A percentile compares a stretch with the other conserved stretches of the same genome.
These are phyloP conservation scores for Casuarius casuarius DNA, from an alignment of 2,113 vertebrate genomes.

Conservation along the genomic window DNA sequence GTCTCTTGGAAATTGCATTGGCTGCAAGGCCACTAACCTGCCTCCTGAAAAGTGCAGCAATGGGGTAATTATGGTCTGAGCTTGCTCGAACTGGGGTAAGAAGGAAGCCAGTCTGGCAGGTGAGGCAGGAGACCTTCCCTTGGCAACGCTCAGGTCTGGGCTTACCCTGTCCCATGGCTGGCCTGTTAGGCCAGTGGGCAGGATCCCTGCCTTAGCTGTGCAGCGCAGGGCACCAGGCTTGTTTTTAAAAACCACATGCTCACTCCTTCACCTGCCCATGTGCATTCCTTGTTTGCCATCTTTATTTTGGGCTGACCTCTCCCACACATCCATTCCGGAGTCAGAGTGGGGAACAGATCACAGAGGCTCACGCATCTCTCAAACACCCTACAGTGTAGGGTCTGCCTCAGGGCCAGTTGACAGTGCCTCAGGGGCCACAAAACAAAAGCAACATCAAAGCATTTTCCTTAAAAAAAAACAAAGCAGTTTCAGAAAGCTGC, in stretches of 20 bases:
- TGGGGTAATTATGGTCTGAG: background rate
- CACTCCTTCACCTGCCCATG: background rate
- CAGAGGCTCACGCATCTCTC: background rate
- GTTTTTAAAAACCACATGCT: background rate
- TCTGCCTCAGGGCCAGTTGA: too few relatives aligned
- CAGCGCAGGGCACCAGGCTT: background rate
- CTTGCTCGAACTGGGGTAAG: accelerated
- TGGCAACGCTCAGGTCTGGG: too few relatives aligned
- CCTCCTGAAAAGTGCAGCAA: accelerated
- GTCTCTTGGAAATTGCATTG: background rate
- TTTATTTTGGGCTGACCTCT: background rate
- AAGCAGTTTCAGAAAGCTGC: background rate
- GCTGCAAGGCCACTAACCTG: background rate
- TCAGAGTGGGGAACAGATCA: background rate
- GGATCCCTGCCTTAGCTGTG: background rate
- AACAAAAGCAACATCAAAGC: background rate
- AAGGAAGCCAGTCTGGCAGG: background rate
- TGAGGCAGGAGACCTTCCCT: too few relatives aligned
- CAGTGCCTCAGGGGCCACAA: background rate
- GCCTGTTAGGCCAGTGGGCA: too few relatives aligned
- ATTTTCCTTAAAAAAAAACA: background rate
- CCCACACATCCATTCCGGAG: background rate
- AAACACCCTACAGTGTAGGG: background rate
- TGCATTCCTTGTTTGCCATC: background rate
- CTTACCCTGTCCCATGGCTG: background rate